Conservation (phyloP, 2,113 vertebrate genomes). For the Ramphastos sulfuratus region DNA sequence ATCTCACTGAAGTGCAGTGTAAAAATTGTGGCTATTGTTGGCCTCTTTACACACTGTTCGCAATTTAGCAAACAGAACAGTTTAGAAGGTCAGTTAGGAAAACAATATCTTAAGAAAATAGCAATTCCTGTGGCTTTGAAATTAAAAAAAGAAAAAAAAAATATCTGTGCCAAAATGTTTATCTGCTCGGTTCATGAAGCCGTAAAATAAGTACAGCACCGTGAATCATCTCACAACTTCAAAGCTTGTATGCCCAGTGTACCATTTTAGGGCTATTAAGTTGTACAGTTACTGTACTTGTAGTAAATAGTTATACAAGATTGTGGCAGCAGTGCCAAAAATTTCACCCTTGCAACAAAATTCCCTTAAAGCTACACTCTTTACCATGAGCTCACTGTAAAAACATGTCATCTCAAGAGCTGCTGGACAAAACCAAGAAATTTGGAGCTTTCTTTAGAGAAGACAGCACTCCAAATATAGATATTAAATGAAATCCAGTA, state of each 20-base stretch:
- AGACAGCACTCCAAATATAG: neutral
- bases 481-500: neutral
- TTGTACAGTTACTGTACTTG: conserved; percentile 55
- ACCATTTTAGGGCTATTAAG: conserved; percentile 66
- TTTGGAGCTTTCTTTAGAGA: neutral
- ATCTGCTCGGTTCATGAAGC: conserved; percentile 64
- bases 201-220: conserved; percentile 56
- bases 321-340: conserved; percentile 34
- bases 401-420: neutral
- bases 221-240: conserved; percentile 69
- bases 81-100: conserved; percentile 48
- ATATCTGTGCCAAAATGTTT: conserved; percentile 43
- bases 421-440: neutral
- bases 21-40: conserved; percentile 18
- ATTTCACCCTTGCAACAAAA: neutral
- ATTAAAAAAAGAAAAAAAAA: neutral
- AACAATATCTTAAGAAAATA: conserved; percentile 59
- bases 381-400: neutral
- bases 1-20: neutral
- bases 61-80: conserved; percentile 32
- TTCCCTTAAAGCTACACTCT: conserved; percentile 12
- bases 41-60: conserved; percentile 38
- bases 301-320: conserved; percentile 70
- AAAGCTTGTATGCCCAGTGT: conserved; percentile 62
- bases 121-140: conserved; percentile 42